phyloP scores from a whole-genome alignment of 2,888 invertebrate species.

The Trachelus stipa region DNA sequence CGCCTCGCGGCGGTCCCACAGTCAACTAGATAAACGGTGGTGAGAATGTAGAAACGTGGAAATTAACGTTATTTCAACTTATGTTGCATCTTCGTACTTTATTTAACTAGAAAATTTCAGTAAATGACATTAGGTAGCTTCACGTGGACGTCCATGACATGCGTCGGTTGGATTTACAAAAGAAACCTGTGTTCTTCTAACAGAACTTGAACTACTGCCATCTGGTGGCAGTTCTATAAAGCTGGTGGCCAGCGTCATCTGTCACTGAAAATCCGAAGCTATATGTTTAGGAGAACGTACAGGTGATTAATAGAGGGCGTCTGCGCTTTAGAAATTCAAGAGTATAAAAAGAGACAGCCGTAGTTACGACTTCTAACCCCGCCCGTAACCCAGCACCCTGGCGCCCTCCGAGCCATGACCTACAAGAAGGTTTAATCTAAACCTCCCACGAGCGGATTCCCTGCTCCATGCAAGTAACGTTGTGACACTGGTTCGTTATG shows the following conservation, averaged over 20 bases:
- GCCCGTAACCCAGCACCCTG: neutral
- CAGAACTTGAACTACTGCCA: neutral
- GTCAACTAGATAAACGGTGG: neutral
- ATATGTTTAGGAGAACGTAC: neutral
- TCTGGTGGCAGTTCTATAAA: neutral
- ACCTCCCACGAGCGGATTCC: neutral
- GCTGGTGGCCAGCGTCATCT: neutral
- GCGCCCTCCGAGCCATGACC: neutral
- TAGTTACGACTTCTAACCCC: neutral
- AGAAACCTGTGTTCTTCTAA: neutral
- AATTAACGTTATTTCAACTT: neutral
- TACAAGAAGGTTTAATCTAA: neutral
- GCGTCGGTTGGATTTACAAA: neutral
- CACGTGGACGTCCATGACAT: neutral
- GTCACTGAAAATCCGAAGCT: neutral
- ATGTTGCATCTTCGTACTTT: neutral
- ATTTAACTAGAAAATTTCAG: neutral
- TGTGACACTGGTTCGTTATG: neutral
- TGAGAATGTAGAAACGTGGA: neutral
- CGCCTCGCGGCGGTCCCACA: slow-evolving; percentile 33
- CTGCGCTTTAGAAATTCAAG: neutral
- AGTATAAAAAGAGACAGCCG: neutral
- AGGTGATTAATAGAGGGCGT: neutral
- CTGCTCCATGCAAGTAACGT: neutral
- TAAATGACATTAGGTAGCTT: neutral